Percentiles rank a stretch among this genome's conserved stretches.
These are phyloP conservation scores for Hermaeophaga mercurialis DNA, from an alignment of 2,888 invertebrate species.

Conservation along the genomic window DNA sequence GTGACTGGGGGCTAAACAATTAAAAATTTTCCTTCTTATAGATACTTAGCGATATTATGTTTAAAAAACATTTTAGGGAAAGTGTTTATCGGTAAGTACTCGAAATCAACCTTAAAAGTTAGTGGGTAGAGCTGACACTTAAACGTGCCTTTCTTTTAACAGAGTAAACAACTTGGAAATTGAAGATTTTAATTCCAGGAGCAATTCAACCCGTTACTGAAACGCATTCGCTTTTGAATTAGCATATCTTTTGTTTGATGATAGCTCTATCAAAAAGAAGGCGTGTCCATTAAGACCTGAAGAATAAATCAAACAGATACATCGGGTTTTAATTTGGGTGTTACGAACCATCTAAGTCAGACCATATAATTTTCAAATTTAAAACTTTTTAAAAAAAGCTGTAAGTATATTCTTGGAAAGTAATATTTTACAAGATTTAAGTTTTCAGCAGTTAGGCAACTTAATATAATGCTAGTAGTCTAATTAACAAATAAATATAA, in stretches of 20 bases:
- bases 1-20: conserved; percentile 18
- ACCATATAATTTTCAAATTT: no score
- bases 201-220: neutral
- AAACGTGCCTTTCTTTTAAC: conserved; percentile 1
- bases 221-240: neutral
- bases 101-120: no score
- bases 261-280: conserved; percentile 1
- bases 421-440: no score
- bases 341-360: no score
- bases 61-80: conserved; percentile 5
- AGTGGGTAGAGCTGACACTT: neutral
- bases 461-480: no score
- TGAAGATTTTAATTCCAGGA: conserved; percentile 5
- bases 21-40: conserved; percentile 10
- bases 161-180: conserved; percentile 3
- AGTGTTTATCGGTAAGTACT: conserved; percentile 1
- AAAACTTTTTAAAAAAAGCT: no score
- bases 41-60: neutral
- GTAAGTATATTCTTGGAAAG: no score
- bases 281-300: neutral
- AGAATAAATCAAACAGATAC: no score
- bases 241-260: neutral
- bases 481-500: no score
- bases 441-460: no score
- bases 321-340: no score